A percentile compares a stretch with the other conserved stretches of the same genome.
These are phyloP conservation scores for Eupithecia inturbata DNA, from an alignment of 2,888 invertebrate species.

Conservation along the genomic window DNA sequence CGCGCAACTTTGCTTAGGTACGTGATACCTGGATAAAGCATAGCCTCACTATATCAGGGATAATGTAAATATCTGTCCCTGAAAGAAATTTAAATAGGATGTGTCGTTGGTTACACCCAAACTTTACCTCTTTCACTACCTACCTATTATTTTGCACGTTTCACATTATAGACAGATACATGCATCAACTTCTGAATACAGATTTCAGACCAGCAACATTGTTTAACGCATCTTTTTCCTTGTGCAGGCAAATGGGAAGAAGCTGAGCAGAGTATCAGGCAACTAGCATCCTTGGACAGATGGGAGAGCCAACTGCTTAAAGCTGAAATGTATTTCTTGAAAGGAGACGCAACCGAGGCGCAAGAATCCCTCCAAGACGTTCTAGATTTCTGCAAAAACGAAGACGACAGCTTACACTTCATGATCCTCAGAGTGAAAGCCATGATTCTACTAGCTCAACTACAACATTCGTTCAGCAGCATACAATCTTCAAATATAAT, in stretches of 20 bases:
- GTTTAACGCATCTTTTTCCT: slow-evolving; percentile 12
- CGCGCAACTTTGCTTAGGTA: background rate
- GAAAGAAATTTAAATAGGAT: background rate
- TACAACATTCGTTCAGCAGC: slow-evolving; percentile 85
- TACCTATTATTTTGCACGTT: background rate
- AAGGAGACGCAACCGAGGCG: slow-evolving; percentile 77
- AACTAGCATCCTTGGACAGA: slow-evolving; percentile 87
- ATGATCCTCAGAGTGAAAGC: slow-evolving; percentile 85
- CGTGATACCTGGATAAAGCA: background rate
- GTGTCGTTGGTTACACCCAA: background rate
- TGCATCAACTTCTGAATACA: background rate
- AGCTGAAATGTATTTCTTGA: slow-evolving; percentile 83
- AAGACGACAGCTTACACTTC: slow-evolving; percentile 80
- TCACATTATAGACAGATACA: background rate
- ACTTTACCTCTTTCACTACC: background rate
- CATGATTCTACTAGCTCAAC: slow-evolving; percentile 87
- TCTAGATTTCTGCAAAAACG: slow-evolving; percentile 80
- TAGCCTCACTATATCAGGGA: background rate
- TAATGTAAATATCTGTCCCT: background rate
- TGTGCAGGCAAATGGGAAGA: slow-evolving; percentile 86
- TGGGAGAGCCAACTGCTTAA: slow-evolving; percentile 86
- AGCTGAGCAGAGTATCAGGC: slow-evolving; percentile 87
- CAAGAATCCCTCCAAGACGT: slow-evolving; percentile 80
- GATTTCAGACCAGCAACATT: background rate
- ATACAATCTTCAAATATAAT: slow-evolving; percentile 82